phyloP scores from a whole-genome alignment of 2,888 invertebrate species.

The Micoletzkya japonica region DNA sequence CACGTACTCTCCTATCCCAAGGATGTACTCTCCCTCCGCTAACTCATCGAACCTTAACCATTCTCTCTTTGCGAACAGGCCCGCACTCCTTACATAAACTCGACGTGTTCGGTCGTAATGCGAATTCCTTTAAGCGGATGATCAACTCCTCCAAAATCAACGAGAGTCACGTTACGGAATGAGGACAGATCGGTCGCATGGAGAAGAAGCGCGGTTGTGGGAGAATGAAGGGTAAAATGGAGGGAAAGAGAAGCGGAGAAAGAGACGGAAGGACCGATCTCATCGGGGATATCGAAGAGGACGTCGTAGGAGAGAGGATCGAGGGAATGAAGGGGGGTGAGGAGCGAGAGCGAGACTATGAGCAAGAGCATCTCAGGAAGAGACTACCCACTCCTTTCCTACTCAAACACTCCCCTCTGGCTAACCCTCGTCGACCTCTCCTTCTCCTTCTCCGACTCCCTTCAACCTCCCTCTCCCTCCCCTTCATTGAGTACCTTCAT shows the following conservation, averaged over 20 bases:
- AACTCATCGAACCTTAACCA: neutral
- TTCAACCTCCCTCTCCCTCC: conserved; percentile 1
- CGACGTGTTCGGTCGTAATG: conserved; percentile 37
- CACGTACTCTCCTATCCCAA: conserved; percentile 36
- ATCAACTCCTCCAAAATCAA: conserved; percentile 30
- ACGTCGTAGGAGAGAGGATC: conserved; percentile 24
- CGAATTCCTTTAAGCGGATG: conserved; percentile 35
- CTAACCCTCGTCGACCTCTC: neutral
- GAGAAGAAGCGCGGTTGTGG: conserved; percentile 35
- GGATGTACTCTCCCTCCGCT: conserved; percentile 17
- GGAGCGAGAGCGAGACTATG: neutral
- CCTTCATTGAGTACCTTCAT: conserved; percentile 16
- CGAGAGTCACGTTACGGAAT: conserved; percentile 44
- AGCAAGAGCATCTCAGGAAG: neutral
- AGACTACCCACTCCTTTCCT: neutral
- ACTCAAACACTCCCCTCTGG: conserved; percentile 5
- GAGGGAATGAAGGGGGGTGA: neutral
- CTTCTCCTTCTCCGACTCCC: neutral
- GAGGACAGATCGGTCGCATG: conserved; percentile 37
- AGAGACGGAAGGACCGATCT: neutral
- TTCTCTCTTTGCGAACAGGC: neutral
- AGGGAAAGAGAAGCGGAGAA: conserved; percentile 42
- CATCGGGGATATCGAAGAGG: neutral
- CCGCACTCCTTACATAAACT: conserved; percentile 28
- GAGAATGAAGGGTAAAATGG: conserved; percentile 35